These are phyloP conservation scores for Drosophila ananassae DNA, from an alignment of 1,140 invertebrate species.

Conservation along the genomic window DNA sequence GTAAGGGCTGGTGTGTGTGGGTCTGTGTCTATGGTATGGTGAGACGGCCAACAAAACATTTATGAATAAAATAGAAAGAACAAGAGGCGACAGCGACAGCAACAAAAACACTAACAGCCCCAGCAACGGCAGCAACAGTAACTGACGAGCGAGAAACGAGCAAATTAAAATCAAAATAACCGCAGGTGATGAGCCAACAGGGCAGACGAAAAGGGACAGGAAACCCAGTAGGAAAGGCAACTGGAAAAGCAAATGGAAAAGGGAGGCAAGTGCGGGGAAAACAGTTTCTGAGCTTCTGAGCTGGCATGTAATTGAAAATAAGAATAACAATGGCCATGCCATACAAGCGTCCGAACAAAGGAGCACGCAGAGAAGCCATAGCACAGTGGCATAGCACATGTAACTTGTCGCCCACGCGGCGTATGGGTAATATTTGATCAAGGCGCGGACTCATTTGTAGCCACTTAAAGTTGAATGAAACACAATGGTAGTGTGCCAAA, in stretches of 20 bases:
- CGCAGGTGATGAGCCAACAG: constrained; percentile 46
- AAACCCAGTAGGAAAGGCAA: neutral
- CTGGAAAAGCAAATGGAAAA: constrained; percentile 28
- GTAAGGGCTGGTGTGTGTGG: neutral
- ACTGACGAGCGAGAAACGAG: constrained; percentile 63
- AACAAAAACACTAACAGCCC: constrained; percentile 39
- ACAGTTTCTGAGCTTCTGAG: constrained; percentile 55
- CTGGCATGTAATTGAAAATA: constrained; percentile 69
- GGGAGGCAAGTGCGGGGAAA: neutral
- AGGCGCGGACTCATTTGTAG: constrained; percentile 31
- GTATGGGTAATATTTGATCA: constrained; percentile 48
- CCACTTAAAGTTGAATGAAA: constrained; percentile 47
- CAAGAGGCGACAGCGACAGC: constrained; percentile 29
- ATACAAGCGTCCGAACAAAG: constrained; percentile 10
- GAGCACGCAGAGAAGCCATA: neutral
- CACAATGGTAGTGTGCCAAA: constrained; percentile 6
- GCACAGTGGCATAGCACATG: constrained; percentile 9
- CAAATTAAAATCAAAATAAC: constrained; percentile 77
- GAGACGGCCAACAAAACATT: constrained; percentile 58
- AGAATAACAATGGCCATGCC: constrained; percentile 54
- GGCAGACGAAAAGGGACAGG: neutral
- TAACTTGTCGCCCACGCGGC: constrained; percentile 33
- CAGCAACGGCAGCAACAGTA: constrained; percentile 32
- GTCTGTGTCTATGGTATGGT: constrained; percentile 2
- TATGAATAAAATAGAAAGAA: constrained; percentile 76